These are phyloP conservation scores for Amaurobius ferox DNA, from an alignment of 2,888 invertebrate genomes.

Conservation along the genomic window DNA sequence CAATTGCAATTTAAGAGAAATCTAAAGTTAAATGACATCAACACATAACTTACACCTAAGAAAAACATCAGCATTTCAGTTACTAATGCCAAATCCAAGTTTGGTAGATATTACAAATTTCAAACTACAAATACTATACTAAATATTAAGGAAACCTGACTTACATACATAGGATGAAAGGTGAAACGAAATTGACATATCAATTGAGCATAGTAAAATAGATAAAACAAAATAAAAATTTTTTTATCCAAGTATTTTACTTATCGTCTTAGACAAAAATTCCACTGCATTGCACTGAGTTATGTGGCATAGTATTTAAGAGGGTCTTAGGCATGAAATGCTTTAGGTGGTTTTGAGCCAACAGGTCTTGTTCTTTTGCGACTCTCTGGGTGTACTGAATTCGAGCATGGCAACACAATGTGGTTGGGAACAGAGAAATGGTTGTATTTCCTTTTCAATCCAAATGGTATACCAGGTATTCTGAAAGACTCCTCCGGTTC, in stretches of 20 bases:
- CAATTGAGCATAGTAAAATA: not conserved
- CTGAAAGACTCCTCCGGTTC: slow-evolving; percentile 60
- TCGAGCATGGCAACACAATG: slow-evolving; percentile 66
- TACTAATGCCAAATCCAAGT: too few species aligned
- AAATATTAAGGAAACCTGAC: too few species aligned
- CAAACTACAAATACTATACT: too few species aligned
- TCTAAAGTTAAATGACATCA: too few species aligned
- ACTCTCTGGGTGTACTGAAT: slow-evolving; percentile 66
- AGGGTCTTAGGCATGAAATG: slow-evolving; percentile 59
- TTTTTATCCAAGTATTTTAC: too few species aligned
- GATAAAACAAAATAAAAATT: not conserved
- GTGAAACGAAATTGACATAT: too few species aligned
- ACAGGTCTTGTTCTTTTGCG: slow-evolving; percentile 65
- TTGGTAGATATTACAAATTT: too few species aligned
- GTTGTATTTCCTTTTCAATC: slow-evolving; percentile 60
- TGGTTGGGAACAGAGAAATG: slow-evolving; percentile 69
- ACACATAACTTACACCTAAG: too few species aligned
- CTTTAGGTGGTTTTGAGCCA: slow-evolving; percentile 68
- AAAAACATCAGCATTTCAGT: too few species aligned
- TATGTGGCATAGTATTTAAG: not conserved
- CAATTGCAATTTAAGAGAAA: too few species aligned
- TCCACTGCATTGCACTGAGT: not conserved
- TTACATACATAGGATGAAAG: not conserved
- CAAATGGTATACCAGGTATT: slow-evolving; percentile 62
- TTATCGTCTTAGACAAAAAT: too few species aligned